Evolutionary conservation across 2,888 invertebrate species (phyloP).

Genomic region (Serripes groenlandicus): DNA sequence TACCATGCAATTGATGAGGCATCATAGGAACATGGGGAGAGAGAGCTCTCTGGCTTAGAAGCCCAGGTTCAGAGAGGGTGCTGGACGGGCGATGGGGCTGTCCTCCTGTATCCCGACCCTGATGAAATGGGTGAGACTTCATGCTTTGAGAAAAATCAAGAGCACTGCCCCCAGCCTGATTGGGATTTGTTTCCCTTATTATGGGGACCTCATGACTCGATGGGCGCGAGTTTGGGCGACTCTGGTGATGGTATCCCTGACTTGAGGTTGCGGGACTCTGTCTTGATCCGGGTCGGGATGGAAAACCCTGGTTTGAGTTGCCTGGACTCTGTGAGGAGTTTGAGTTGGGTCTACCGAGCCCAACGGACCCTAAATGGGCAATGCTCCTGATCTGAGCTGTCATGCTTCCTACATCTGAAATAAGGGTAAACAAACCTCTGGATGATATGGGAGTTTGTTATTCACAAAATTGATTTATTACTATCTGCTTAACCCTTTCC

Average conservation of each 20-base stretch:
- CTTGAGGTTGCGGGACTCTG: conserved; percentile 56
- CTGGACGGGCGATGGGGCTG: conserved; percentile 66
- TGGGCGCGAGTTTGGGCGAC: conserved; percentile 57
- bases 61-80: conserved; percentile 69
- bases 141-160: conserved; percentile 58
- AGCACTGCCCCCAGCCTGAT: conserved; percentile 40
- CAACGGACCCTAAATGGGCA: conserved; percentile 44
- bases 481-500: too few relatives aligned
- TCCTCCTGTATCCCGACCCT: conserved; percentile 59
- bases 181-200: conserved; percentile 63
- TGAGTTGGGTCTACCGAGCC: conserved; percentile 36
- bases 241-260: conserved; percentile 32
- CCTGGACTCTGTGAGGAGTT: conserved; percentile 60
- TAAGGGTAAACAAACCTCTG: not conserved
- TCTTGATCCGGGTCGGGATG: conserved; percentile 51
- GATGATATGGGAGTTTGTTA: too few relatives aligned
- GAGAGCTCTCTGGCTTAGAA: conserved; percentile 57
- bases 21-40: conserved; percentile 61
- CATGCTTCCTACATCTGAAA: conserved; percentile 8
- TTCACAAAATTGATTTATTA: too few relatives aligned
- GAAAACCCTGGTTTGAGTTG: conserved; percentile 58
- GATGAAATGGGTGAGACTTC: conserved; percentile 42
- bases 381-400: conserved; percentile 20
- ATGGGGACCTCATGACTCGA: conserved; percentile 72
- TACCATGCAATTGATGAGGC: conserved; percentile 29